Base-by-base conservation (phyloP, 2,113 vertebrate species). In the Hemicordylus capensis region DNA sequence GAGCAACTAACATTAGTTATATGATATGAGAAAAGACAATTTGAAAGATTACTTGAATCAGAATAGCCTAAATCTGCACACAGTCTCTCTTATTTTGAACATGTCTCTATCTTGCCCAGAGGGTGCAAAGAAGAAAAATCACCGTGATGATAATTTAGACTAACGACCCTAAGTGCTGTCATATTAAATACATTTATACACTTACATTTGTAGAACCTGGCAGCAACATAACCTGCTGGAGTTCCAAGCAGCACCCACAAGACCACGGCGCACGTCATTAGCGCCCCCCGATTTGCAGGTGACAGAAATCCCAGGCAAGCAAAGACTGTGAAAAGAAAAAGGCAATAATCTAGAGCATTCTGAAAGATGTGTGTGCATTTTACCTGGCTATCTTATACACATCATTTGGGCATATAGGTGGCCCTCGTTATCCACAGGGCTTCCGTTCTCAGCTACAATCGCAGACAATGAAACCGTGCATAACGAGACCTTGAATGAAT, bases 181-280 rank as follows among this genome's bases (percentile, higher is more conserved):
- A 80, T 61, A 84, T 85, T 81, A 87, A 91, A 69, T 87, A 86
- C 61, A n/a, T 84, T 93, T 95, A 72, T 85, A 73, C 87, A 97
- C 97, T 96, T 96, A 98, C 98, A 98, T 96, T 99, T 99, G 96
- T 98, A 98, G 97, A 98, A 98, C 93, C 97, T 97, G 97, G 98
- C 98, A 95, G 98, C 97, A 89, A 97, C 96, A 24, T 97, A 98
- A 96, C 98, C 98, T 12, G 98, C 98, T 94, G 97, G 97, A 93
- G 97, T 98, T 94, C 97, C 97, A 86, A 98, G 96, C 58, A 97
- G 95, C 85, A 99, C 99, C 99, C 99, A 99, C 70, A 99, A 88
- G 44, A 99, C 98, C 86, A 99, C 98, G n/a, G 98, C 96, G 89
- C 99, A 99, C 0, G 99, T 99, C 99, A 99, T 99, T 72, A 99